Conservation (phyloP, 1,140 invertebrate species). For the Diachasma alloeum region DNA sequence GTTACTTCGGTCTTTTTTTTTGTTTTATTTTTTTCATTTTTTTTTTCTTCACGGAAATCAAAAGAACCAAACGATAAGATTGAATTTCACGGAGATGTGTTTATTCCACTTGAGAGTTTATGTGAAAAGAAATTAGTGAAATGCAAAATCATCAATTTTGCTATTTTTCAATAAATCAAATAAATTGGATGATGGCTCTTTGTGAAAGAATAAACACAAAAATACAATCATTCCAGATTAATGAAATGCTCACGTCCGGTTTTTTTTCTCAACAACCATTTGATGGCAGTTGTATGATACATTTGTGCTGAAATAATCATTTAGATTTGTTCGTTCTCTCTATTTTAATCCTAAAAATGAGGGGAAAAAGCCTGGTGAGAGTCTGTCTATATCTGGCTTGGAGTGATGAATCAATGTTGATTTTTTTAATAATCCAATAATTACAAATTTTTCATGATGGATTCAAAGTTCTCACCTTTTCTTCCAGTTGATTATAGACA, state of each 20-base stretch:
- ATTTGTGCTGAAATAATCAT: conserved; percentile 63
- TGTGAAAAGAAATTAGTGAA: too few species aligned
- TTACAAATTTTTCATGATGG: not conserved
- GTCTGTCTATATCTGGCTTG: conserved; percentile 36
- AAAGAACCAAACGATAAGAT: too few species aligned
- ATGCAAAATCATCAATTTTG: not conserved
- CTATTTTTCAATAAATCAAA: too few species aligned
- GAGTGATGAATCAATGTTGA: conserved; percentile 25
- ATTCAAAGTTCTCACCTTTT: conserved; percentile 73
- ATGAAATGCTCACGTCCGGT: not conserved
- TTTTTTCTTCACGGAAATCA: not conserved
- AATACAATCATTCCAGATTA: not conserved
- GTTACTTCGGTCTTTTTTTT: conserved; percentile 24
- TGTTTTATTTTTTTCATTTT: too few species aligned
- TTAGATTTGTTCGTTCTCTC: conserved; percentile 36
- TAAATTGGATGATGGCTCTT: too few species aligned
- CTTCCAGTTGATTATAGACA: conserved; percentile 98
- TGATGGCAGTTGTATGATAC: conserved; percentile 36
- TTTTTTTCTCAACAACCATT: conserved; percentile 9
- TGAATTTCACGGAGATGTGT: too few species aligned
- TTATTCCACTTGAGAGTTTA: too few species aligned
- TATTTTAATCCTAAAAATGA: conserved; percentile 57
- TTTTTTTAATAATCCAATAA: not conserved
- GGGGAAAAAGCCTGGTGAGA: conserved; percentile 66
- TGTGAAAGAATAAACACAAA: not conserved